Evolutionary conservation across 1,140 invertebrate species (phyloP).

Genomic region (Dufourea novaeangliae): DNA sequence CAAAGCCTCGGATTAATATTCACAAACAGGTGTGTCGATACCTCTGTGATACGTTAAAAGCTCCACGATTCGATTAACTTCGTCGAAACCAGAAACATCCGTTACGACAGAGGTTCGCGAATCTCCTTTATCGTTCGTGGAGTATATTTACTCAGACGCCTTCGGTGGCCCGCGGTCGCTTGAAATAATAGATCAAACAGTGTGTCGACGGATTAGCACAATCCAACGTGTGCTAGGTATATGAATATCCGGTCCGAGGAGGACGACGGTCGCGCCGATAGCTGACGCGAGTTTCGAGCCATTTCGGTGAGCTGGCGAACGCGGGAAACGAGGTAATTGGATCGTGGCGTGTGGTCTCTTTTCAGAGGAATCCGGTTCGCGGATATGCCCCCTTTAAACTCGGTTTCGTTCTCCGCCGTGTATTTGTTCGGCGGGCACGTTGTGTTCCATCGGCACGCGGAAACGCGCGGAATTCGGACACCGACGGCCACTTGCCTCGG

Average conservation of each 20-base stretch:
- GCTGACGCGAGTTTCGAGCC: constrained; percentile 5
- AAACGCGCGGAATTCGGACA: neutral
- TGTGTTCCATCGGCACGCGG: neutral
- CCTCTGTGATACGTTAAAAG: no score
- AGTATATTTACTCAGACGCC: no score
- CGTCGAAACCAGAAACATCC: no score
- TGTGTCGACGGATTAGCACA: constrained; percentile 35
- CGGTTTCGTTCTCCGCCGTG: constrained; percentile 11
- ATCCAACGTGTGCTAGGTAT: constrained; percentile 37
- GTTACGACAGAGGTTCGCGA: no score
- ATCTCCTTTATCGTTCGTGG: no score
- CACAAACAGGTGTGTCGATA: no score
- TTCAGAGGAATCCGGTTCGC: constrained; percentile 12
- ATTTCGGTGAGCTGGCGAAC: neutral
- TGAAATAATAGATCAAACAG: no score
- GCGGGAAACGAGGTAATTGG: constrained; percentile 31
- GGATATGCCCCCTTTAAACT: constrained; percentile 13
- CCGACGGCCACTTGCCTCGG: no score
- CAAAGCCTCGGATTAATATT: no score
- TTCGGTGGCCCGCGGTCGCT: no score
- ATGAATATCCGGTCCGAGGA: neutral
- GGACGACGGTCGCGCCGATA: no score
- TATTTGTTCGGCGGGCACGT: neutral
- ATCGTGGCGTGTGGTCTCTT: constrained; percentile 26
- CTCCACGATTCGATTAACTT: no score